A percentile compares a stretch with the other conserved stretches of the same genome.
These are phyloP conservation scores for Megaustenia siamemsis DNA, from an alignment of 2,888 invertebrate species.

Conservation along the genomic window DNA sequence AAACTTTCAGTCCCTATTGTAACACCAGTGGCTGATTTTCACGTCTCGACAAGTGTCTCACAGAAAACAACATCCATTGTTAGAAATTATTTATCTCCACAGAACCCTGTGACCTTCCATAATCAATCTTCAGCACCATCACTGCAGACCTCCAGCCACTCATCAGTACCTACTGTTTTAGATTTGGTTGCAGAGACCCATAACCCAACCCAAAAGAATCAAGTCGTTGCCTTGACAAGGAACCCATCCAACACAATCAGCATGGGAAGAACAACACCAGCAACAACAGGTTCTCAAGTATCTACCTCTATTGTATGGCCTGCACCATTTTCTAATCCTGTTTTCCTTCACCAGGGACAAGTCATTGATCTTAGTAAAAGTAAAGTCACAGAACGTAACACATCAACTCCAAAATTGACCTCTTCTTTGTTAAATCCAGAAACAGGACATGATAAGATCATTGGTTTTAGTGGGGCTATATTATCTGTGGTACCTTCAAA, in stretches of 20 bases:
- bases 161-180: slow-evolving; percentile 12
- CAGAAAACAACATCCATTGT: slow-evolving; percentile 33
- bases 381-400: background rate
- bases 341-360: slow-evolving; percentile 42
- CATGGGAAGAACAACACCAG: background rate
- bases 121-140: background rate
- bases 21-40: slow-evolving; percentile 5
- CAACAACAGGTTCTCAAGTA: background rate
- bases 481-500: slow-evolving; percentile 37
- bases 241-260: background rate
- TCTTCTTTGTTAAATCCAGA: background rate
- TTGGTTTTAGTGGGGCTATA: slow-evolving; percentile 52
- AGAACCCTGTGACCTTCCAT: slow-evolving; percentile 11
- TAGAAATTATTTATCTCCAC: slow-evolving; percentile 30
- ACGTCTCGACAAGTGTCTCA: slow-evolving; percentile 36
- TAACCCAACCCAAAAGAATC: background rate
- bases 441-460: slow-evolving; percentile 19
- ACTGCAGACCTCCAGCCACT: background rate
- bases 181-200: background rate
- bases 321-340: slow-evolving; percentile 1
- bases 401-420: background rate
- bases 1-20: background rate
- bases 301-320: background rate
- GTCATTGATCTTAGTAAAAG: slow-evolving; percentile 40
- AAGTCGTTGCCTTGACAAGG: background rate